Base-by-base conservation (phyloP, 2,888 invertebrate genomes). In the Drosophila hamatofila region DNA sequence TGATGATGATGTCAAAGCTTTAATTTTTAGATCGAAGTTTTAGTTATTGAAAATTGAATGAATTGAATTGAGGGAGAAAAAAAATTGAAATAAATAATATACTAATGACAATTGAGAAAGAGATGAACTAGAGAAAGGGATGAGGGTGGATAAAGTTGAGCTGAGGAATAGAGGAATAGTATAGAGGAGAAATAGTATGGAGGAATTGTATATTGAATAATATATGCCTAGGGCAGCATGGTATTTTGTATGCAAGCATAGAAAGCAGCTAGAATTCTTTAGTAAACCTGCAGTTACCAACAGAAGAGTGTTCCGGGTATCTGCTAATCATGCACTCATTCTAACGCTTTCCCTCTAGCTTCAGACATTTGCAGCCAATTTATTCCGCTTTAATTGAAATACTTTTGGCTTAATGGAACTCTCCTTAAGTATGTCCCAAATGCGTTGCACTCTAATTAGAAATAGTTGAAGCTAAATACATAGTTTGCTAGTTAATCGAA, bases 381-480 rank as follows among this genome's bases (percentile, higher is more conserved):
- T 37, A 37, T 9, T n/a, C 3, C 2, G 52, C 9, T 25, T 37
- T 23, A 39, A 54, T 54, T 54, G 18, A 54, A 54, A 39, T 39
- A 25, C 27, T 39, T 39, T 39, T 12, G n/a, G 18, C 9, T 21
- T 39, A 54, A 54, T 35, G 5, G 5, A 14, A 18, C 14, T 37
- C 6, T 5, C 11, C n/a, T 57, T 3, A n/a, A 25, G 18, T 25
- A 8, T 3, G n/a, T 33, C 5, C 5, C 12, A 16, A 1, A 9
- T 16, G 14, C n/a, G 27, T 23, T 30, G 30, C 63, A 55, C 6
- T 23, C 42, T 27, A 37, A 41, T 61, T 41, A 35, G 35, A 58
- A 77, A 66, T 75, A 65, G 76, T 61, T 58, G 49, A 33, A 65
- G 56, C 59, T 48, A 60, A 72, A 30, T 3, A n/a, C 8, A 21